Conservation (phyloP, 2,797 vertebrate genomes). For the Anabas testudineus region DNA sequence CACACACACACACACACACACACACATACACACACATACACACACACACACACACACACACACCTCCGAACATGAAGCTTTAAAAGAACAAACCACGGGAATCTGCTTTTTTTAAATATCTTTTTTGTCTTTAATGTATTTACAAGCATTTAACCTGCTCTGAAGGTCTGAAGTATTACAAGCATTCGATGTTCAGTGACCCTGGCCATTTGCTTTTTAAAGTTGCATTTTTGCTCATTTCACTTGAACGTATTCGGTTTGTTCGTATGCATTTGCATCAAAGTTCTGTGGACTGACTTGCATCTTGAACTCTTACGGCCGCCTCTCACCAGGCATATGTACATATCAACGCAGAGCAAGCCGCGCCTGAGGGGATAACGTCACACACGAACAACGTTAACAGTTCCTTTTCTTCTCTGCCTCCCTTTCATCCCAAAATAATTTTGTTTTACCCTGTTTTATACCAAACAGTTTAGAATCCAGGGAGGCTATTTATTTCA, state of each 20-base stretch:
- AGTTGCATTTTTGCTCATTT: constrained; percentile 80
- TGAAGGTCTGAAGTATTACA: constrained; percentile 93
- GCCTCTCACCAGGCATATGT: constrained; percentile 71
- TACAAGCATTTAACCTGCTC: constrained; percentile 96
- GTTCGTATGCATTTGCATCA: constrained; percentile 68
- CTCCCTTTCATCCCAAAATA: constrained; percentile 80
- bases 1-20: too few relatives aligned
- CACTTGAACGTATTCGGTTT: constrained; percentile 64
- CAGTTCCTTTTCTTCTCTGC: constrained; percentile 68
- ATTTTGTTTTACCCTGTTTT: constrained; percentile 82
- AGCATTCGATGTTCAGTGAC: constrained; percentile 86
- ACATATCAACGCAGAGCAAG: constrained; percentile 76
- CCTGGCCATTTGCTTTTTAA: constrained; percentile 77
- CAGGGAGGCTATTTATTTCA: constrained; percentile 84
- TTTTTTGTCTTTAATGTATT: constrained; percentile 92
- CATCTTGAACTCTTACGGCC: constrained; percentile 70
- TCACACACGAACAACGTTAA: constrained; percentile 66
- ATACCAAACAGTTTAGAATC: constrained; percentile 87
- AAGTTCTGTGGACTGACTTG: constrained; percentile 69
- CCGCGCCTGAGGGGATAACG: constrained; percentile 74
- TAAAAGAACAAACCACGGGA: constrained; percentile 62
- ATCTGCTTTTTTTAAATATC: constrained; percentile 76
- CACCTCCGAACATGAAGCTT: background rate
- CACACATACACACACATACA: background rate
- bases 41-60: background rate